phyloP scores from a whole-genome alignment of 2,113 vertebrate genomes.

The Mormyrus lacerda region DNA sequence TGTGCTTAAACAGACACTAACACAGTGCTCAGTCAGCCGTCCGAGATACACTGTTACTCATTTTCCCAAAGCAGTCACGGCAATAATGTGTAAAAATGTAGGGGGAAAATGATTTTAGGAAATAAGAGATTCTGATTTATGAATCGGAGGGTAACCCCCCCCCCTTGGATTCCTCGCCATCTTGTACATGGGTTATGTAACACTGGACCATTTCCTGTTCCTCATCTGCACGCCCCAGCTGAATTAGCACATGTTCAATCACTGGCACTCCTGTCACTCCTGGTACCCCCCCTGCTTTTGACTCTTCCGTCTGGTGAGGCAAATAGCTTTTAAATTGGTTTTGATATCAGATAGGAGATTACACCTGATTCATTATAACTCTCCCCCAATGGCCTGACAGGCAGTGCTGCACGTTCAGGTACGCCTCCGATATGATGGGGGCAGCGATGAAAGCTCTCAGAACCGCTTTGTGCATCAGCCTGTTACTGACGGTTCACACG shows the following conservation, averaged over 20 bases:
- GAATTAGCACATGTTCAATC: background rate
- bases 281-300: background rate
- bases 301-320: background rate
- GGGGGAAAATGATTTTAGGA: background rate
- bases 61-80: constrained; percentile 10
- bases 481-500: background rate
- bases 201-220: constrained; percentile 21
- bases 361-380: background rate
- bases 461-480: background rate
- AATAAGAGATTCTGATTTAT: constrained; percentile 26
- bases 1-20: constrained; percentile 26
- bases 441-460: background rate
- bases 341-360: constrained; percentile 12
- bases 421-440: background rate
- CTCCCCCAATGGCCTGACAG: background rate
- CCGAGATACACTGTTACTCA: constrained; percentile 11
- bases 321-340: constrained; percentile 8
- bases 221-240: constrained; percentile 21
- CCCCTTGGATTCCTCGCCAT: constrained; percentile 24
- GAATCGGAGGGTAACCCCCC: constrained; percentile 13
- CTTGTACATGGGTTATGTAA: constrained; percentile 41
- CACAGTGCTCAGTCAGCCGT: constrained; percentile 8
- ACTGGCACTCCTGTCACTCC: background rate
- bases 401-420: background rate
- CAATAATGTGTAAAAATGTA: constrained; percentile 14